Evolutionary conservation across 2,113 vertebrate species (phyloP).

Genomic region (Cercocebus atys): DNA sequence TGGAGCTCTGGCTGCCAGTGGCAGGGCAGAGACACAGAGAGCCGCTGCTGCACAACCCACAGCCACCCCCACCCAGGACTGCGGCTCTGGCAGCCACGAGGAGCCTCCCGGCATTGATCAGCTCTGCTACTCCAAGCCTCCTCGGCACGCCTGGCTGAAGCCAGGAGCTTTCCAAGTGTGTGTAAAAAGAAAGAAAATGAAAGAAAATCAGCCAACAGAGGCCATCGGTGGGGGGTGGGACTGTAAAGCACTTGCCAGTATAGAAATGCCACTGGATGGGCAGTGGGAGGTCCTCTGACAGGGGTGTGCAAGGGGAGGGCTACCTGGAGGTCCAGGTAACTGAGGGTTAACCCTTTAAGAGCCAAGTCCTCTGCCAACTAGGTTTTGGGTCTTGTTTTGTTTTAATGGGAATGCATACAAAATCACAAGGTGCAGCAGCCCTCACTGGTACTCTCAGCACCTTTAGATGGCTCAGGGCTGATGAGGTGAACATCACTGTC

Average conservation of each 20-base stretch:
- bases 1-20: neutral
- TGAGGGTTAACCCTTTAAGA: neutral
- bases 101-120: slow-evolving; percentile 39
- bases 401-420: neutral
- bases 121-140: slow-evolving; percentile 55
- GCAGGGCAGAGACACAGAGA: neutral
- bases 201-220: neutral
- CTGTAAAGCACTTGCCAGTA: neutral
- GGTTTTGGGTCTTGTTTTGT: neutral
- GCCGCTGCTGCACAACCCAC: neutral
- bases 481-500: neutral
- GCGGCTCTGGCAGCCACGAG: slow-evolving; percentile 54
- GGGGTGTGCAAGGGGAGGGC: neutral
- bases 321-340: neutral
- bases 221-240: neutral
- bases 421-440: neutral
- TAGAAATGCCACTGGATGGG: neutral
- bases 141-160: neutral
- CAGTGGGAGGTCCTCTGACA: neutral
- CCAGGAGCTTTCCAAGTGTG: neutral
- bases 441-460: neutral
- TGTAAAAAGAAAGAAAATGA: neutral
- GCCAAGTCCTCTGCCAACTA: neutral
- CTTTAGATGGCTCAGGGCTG: neutral
- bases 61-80: slow-evolving; percentile 59